A percentile compares a stretch with the other conserved stretches of the same genome.
Evolutionary conservation across 2,888 invertebrate species (phyloP).

Genomic region (Diaperis boleti): DNA sequence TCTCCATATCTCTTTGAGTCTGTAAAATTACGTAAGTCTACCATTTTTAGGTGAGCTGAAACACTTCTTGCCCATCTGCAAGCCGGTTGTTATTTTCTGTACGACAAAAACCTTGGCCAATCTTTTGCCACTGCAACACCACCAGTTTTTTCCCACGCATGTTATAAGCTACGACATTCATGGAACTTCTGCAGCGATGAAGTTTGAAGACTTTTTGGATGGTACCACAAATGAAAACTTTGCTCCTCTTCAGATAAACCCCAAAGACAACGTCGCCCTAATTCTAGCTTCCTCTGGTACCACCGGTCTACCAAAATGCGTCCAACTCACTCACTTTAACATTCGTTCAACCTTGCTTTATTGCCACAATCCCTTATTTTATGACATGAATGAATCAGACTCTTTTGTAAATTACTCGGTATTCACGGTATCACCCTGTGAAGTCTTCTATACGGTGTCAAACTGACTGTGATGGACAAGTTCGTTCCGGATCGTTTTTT

Average conservation of each 20-base stretch:
- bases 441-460: slow-evolving; percentile 4
- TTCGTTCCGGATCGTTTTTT: slow-evolving; percentile 36
- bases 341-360: slow-evolving; percentile 58
- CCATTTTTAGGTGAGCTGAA: slow-evolving; percentile 26
- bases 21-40: background rate
- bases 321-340: slow-evolving; percentile 69
- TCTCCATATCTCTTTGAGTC: no score
- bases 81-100: slow-evolving; percentile 17
- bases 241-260: slow-evolving; percentile 11
- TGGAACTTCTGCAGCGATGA: no score
- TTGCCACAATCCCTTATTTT: background rate
- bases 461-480: slow-evolving; percentile 29
- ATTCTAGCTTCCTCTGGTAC: slow-evolving; percentile 88
- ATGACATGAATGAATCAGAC: slow-evolving; percentile 18
- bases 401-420: slow-evolving; percentile 14
- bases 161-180: slow-evolving; percentile 9
- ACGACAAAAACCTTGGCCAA: slow-evolving; percentile 3
- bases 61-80: slow-evolving; percentile 14
- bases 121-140: slow-evolving; percentile 9
- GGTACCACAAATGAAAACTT: background rate
- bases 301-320: slow-evolving; percentile 83
- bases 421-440: slow-evolving; percentile 19
- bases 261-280: slow-evolving; percentile 71
- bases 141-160: background rate
- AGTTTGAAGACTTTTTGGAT: slow-evolving; percentile 6